These are phyloP conservation scores for Elephas maximus DNA, from an alignment of 2,113 vertebrate genomes.

Conservation along the genomic window DNA sequence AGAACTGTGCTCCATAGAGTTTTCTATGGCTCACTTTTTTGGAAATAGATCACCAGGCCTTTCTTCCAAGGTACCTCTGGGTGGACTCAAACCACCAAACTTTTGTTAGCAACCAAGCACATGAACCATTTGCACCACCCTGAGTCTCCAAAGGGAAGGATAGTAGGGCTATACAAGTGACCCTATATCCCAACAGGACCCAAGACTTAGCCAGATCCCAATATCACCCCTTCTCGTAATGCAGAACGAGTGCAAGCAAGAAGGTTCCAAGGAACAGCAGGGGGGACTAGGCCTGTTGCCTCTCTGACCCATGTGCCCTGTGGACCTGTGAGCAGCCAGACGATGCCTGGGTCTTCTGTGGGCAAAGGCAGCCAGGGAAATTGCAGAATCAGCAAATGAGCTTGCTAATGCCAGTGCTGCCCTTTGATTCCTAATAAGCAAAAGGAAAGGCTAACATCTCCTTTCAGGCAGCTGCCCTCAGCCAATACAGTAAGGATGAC, in stretches of 20 bases:
- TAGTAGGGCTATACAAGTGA: neutral
- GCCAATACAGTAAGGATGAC: neutral
- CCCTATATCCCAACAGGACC: neutral
- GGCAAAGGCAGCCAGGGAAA: neutral
- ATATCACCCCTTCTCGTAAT: neutral
- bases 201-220: neutral
- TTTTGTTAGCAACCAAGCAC: neutral
- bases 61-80: neutral
- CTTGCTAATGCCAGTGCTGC: neutral
- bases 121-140: neutral
- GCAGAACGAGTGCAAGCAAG: neutral
- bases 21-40: neutral
- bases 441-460: conserved; percentile 14
- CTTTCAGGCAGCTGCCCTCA: neutral
- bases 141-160: neutral
- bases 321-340: neutral
- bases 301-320: neutral
- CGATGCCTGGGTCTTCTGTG: neutral
- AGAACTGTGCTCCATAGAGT: neutral
- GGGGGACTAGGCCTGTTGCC: neutral
- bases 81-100: neutral
- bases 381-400: neutral
- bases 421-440: neutral
- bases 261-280: neutral
- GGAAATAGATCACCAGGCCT: neutral